phyloP scores from a whole-genome alignment of 2,113 vertebrate genomes.

The Apodemus sylvaticus region DNA sequence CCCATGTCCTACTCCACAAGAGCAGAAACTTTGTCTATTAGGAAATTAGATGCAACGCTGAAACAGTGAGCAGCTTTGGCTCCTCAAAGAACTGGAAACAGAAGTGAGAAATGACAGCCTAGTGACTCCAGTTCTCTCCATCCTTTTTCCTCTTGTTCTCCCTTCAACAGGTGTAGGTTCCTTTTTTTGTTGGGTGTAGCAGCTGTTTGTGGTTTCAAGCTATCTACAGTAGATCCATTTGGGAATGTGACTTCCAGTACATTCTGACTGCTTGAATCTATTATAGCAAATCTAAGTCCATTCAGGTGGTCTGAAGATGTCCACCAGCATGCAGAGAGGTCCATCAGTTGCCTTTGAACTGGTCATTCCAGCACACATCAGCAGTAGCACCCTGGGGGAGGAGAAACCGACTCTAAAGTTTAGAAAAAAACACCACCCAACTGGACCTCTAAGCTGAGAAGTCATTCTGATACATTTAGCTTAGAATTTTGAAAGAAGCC shows the following conservation, averaged over 20 bases:
- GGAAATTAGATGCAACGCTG: background rate
- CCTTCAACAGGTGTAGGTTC: background rate
- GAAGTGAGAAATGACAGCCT: background rate
- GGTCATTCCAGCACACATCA: fast-evolving
- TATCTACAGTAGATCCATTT: background rate
- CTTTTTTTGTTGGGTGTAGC: fast-evolving
- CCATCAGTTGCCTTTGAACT: background rate
- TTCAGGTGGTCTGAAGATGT: background rate
- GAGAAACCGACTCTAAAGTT: background rate
- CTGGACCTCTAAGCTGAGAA: background rate
- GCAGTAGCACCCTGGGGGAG: fast-evolving
- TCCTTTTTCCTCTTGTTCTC: background rate
- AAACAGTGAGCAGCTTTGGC: too few species aligned
- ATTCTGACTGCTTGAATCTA: background rate
- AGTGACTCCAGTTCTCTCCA: background rate
- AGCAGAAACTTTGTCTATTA: background rate
- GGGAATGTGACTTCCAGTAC: too few species aligned
- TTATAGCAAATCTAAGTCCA: background rate
- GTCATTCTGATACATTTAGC: fast-evolving
- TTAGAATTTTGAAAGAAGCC: too few species aligned
- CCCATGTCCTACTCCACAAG: background rate
- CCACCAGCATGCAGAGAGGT: too few species aligned
- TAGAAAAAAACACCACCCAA: too few species aligned
- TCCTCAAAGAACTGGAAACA: background rate
- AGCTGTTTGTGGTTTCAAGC: background rate